Evolutionary conservation across 2,888 invertebrate genomes (phyloP).

Genomic region (Eremobia ochroleuca): DNA sequence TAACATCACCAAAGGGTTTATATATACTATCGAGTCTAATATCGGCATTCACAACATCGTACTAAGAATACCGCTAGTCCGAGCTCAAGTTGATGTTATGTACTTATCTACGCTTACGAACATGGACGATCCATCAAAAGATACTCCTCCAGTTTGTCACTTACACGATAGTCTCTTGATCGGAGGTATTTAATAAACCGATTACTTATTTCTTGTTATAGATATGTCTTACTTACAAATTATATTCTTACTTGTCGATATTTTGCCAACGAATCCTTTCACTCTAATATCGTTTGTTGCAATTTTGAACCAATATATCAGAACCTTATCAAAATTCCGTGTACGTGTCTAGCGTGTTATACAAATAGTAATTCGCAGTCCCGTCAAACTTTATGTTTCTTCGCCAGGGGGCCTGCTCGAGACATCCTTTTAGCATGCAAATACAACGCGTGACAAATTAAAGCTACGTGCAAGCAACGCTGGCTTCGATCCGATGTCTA

Average conservation of each 20-base stretch:
- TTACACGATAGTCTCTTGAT: constrained; percentile 32
- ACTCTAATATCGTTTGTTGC: not conserved
- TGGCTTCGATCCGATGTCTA: constrained; percentile 30
- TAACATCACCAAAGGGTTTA: not conserved
- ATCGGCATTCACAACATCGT: constrained; percentile 1
- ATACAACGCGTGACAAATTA: constrained; percentile 80
- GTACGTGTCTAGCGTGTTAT: constrained; percentile 34
- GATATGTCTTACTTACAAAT: not conserved
- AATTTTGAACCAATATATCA: constrained; percentile 5
- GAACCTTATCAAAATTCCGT: constrained; percentile 41
- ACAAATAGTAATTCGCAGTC: constrained; percentile 63
- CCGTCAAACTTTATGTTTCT: constrained; percentile 71
- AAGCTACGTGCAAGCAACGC: constrained; percentile 68
- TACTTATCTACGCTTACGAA: constrained; percentile 25
- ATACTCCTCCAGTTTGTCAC: constrained; percentile 27
- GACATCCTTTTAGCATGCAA: constrained; percentile 77
- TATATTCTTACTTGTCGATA: not conserved
- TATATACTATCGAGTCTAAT: not conserved
- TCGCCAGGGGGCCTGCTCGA: constrained; percentile 72
- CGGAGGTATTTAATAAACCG: not conserved
- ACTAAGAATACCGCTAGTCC: constrained; percentile 29
- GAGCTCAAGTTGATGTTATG: not conserved
- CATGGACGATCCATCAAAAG: constrained; percentile 34
- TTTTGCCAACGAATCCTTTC: not conserved
- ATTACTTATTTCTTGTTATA: too few relatives aligned